A percentile compares a stretch with the other conserved stretches of the same genome.
Evolutionary conservation across 35 echinoderm and acorn worm species (phyloP).

Genomic region (Ptychodera flava): DNA sequence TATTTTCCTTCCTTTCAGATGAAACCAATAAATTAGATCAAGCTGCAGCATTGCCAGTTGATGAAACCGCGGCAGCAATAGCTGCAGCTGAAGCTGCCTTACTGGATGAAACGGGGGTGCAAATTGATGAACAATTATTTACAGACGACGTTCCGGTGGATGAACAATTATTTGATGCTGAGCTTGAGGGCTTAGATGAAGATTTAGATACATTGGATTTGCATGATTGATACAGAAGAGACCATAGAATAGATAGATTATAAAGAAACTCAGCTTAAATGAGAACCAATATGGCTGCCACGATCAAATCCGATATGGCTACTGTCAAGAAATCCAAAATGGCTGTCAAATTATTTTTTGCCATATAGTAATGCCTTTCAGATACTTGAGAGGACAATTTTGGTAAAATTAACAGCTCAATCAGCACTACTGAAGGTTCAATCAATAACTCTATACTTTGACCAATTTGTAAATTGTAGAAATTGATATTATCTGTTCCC

Average conservation of each 20-base stretch:
- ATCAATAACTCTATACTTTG: no score
- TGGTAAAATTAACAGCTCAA: no score
- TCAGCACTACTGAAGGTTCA: no score
- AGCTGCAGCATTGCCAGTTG: constrained; percentile 68
- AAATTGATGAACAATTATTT: constrained; percentile 44
- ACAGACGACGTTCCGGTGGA: constrained; percentile 75
- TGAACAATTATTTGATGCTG: constrained; percentile 90
- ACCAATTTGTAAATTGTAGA: no score
- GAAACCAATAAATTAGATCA: constrained; percentile 69
- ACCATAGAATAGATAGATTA: no score
- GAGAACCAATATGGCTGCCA: background rate
- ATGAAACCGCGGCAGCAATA: constrained; percentile 39
- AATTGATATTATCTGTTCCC: no score
- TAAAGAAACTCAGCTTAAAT: background rate
- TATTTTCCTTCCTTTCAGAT: constrained; percentile 42
- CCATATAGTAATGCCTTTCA: no score
- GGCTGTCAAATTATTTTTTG: no score
- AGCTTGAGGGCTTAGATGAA: constrained; percentile 70
- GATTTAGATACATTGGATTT: constrained; percentile 83
- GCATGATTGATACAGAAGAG: constrained; percentile 20
- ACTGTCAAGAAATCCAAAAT: no score
- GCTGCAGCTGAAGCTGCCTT: constrained; percentile 38
- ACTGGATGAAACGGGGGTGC: constrained; percentile 31
- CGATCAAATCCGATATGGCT: no score
- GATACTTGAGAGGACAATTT: no score